Evolutionary conservation across 2,888 invertebrate species (phyloP).

Genomic region (Nomada hirtipes): DNA sequence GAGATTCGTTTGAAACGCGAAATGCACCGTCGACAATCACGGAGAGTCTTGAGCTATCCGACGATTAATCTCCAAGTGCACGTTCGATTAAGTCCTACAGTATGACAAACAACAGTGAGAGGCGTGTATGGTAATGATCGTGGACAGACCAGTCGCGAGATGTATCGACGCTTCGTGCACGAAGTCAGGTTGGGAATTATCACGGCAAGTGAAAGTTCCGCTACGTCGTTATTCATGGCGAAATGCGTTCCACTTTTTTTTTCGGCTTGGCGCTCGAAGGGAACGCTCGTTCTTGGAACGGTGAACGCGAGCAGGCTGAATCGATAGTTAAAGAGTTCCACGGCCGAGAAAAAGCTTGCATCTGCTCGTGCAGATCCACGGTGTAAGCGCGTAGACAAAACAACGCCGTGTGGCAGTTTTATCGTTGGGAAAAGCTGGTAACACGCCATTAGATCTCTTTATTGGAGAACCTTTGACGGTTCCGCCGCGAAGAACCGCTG

Average conservation of each 20-base stretch:
- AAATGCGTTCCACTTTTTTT: conserved; percentile 57
- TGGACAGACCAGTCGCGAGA: conserved; percentile 8
- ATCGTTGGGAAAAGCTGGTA: conserved; percentile 43
- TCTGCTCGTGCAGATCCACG: neutral
- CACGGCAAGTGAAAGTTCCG: conserved; percentile 57
- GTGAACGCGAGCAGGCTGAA: conserved; percentile 22
- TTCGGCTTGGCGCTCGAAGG: neutral
- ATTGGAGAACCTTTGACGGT: conserved; percentile 33
- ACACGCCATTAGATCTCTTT: conserved; percentile 43
- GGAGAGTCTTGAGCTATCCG: too few relatives aligned
- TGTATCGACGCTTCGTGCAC: conserved; percentile 42
- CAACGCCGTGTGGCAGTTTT: conserved; percentile 33
- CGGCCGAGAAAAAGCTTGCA: conserved; percentile 21
- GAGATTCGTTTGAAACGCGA: too few relatives aligned
- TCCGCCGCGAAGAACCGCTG: conserved; percentile 31
- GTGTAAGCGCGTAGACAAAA: conserved; percentile 39
- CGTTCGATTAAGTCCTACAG: neutral
- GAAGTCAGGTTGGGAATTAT: conserved; percentile 31
- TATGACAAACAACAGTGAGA: neutral
- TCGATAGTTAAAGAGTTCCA: conserved; percentile 33
- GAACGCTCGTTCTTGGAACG: conserved; percentile 27
- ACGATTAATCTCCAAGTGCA: neutral
- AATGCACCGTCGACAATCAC: too few relatives aligned
- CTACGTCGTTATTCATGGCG: conserved; percentile 57
- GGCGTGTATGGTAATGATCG: conserved; percentile 17